Conservation (phyloP, 2,113 vertebrate species). For the Bambusicola thoracicus region DNA sequence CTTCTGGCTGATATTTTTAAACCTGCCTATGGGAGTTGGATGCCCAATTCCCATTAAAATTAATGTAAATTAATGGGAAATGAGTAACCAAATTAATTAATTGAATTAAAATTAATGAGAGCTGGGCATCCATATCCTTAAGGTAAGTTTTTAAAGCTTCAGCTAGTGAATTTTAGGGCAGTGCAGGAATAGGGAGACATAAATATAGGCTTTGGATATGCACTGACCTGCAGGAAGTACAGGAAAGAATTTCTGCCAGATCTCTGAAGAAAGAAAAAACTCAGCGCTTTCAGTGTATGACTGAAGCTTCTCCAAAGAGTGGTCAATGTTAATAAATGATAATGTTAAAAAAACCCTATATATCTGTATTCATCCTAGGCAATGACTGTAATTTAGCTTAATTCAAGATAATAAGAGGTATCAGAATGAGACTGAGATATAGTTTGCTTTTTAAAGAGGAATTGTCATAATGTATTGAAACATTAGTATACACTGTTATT, state of each 20-base stretch:
- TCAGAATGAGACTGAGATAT: constrained; percentile 34
- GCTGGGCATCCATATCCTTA: constrained; percentile 50
- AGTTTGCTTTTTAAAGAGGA: constrained; percentile 55
- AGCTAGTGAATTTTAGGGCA: constrained; percentile 19
- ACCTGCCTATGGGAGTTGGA: constrained; percentile 50
- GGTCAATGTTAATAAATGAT: not conserved
- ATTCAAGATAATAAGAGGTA: constrained; percentile 16
- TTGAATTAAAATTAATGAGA: constrained; percentile 64
- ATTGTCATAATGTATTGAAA: constrained; percentile 52
- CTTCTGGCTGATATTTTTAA: constrained; percentile 67
- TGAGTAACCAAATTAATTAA: constrained; percentile 61
- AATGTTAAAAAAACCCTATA: not conserved
- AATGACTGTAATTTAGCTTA: constrained; percentile 4
- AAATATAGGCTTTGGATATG: not conserved
- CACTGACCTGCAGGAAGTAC: not conserved
- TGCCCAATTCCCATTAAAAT: constrained; percentile 64
- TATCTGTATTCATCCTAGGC: not conserved
- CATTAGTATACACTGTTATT: constrained; percentile 14
- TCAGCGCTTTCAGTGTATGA: not conserved
- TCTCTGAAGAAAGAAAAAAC: not conserved
- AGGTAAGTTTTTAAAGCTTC: constrained; percentile 23
- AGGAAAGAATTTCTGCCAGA: not conserved
- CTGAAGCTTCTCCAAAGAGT: not conserved
- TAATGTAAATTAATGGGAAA: constrained; percentile 53
- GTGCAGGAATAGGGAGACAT: too few relatives aligned